Evolutionary conservation across 2,888 invertebrate genomes (phyloP).

Genomic region (Hyposoter dolosus): DNA sequence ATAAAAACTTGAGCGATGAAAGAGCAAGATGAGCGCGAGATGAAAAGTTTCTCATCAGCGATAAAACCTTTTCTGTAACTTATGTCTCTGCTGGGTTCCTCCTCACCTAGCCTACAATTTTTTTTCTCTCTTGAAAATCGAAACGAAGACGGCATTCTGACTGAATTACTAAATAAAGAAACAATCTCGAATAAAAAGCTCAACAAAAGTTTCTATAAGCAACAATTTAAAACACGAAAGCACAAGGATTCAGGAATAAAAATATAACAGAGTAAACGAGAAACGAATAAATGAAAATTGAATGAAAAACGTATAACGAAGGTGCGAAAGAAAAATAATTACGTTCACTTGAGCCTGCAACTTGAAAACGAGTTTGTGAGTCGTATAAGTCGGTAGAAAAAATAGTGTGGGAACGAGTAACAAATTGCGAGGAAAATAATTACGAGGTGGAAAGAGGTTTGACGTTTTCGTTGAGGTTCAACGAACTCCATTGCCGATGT

Average conservation of each 20-base stretch:
- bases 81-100: background rate
- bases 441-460: conserved; percentile 31
- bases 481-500: conserved; percentile 5
- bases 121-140: background rate
- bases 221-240: background rate
- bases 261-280: background rate
- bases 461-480: conserved; percentile 18
- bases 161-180: background rate
- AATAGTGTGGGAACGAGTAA: conserved; percentile 14
- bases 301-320: background rate
- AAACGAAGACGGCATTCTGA: background rate
- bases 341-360: background rate
- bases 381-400: background rate
- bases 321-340: background rate
- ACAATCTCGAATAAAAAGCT: background rate
- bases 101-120: background rate
- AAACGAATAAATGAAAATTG: background rate
- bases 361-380: conserved; percentile 1
- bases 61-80: conserved; percentile 20
- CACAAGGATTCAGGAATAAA: background rate
- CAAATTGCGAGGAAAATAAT: conserved; percentile 27
- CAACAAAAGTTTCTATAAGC: background rate
- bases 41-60: conserved; percentile 47
- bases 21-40: conserved; percentile 13
- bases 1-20: conserved; percentile 38